These are phyloP conservation scores for Drosophila acutilabella DNA, from an alignment of 2,888 invertebrate species.

Conservation along the genomic window DNA sequence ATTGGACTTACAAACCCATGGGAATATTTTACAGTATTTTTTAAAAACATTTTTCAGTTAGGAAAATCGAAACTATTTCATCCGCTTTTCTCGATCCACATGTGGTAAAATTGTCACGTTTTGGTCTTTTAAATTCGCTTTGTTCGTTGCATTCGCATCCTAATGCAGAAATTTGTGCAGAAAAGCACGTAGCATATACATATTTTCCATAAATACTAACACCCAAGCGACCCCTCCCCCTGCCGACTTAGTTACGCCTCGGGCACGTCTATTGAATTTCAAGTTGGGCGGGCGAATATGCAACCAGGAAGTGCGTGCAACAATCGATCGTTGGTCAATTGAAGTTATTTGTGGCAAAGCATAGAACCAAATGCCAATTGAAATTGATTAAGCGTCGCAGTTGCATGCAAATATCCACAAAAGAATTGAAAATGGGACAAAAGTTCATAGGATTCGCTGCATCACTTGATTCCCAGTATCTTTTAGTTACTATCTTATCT, in stretches of 20 bases:
- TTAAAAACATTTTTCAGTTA: background rate
- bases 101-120: slow-evolving; percentile 49
- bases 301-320: slow-evolving; percentile 78
- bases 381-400: slow-evolving; percentile 55
- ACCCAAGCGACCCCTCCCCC: background rate
- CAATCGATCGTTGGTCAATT: slow-evolving; percentile 61
- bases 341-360: slow-evolving; percentile 61
- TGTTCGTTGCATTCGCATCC: slow-evolving; percentile 45
- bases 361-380: slow-evolving; percentile 50
- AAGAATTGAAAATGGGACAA: slow-evolving; percentile 65
- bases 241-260: slow-evolving; percentile 32
- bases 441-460: slow-evolving; percentile 60
- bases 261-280: slow-evolving; percentile 70
- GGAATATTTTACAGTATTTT: slow-evolving; percentile 6
- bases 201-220: slow-evolving; percentile 57
- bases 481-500: slow-evolving; percentile 39
- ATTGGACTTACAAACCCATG: slow-evolving; percentile 36
- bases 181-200: slow-evolving; percentile 63
- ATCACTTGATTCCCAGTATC: background rate
- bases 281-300: slow-evolving; percentile 49
- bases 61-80: slow-evolving; percentile 21
- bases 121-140: slow-evolving; percentile 22
- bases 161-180: slow-evolving; percentile 62
- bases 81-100: slow-evolving; percentile 18
- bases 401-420: slow-evolving; percentile 20